Evolutionary conservation across 2,888 invertebrate species (phyloP).

Genomic region (Iphiclides podalirius): DNA sequence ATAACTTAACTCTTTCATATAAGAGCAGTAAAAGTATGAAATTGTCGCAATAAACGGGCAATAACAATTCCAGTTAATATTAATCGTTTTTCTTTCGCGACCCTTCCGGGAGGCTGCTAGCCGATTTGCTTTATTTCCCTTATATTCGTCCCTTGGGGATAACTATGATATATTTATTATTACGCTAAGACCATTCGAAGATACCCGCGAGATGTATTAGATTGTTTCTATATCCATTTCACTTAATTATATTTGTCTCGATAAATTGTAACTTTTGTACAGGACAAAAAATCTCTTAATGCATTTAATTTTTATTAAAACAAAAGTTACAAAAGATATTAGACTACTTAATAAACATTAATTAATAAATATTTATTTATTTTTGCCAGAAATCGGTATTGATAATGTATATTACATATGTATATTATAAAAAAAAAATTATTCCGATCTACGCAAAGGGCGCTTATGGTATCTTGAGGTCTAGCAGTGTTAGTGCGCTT

Average conservation of each 20-base stretch:
- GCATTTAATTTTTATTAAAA: no score
- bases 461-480: no score
- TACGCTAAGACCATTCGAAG: conserved; percentile 63
- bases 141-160: conserved; percentile 69
- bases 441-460: no score
- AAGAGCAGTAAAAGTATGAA: conserved; percentile 71
- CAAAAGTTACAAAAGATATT: no score
- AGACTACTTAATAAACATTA: no score
- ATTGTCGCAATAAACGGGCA: conserved; percentile 61
- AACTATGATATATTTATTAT: conserved; percentile 79
- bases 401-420: no score
- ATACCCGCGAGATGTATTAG: conserved; percentile 73
- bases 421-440: no score
- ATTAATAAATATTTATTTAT: no score
- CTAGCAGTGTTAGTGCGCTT: no score
- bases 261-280: conserved; percentile 15
- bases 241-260: conserved; percentile 40
- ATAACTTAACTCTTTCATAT: conserved; percentile 65
- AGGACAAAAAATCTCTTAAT: neutral
- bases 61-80: conserved; percentile 79
- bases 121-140: conserved; percentile 77
- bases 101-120: conserved; percentile 57
- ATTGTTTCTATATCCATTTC: conserved; percentile 46
- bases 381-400: no score
- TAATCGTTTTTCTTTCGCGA: conserved; percentile 77